Evolutionary conservation across 2,888 invertebrate genomes (phyloP).

Genomic region (Rhagophthalmus giganteus): DNA sequence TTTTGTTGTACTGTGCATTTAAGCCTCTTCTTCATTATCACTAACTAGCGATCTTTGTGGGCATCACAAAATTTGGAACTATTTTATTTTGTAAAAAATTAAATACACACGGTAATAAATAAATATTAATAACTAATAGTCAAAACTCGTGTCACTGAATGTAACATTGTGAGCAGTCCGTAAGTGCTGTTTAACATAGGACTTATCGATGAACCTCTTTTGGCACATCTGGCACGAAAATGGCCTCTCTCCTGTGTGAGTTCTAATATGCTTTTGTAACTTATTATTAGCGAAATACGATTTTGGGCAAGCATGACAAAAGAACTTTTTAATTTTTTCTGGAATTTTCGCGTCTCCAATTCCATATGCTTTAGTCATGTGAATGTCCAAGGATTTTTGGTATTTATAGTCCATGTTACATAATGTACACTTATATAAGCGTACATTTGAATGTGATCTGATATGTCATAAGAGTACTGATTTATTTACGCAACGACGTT

Average conservation of each 20-base stretch:
- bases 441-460: conserved; percentile 44
- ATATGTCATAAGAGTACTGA: conserved; percentile 46
- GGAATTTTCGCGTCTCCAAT: conserved; percentile 57
- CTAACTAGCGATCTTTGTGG: no score
- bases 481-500: conserved; percentile 44
- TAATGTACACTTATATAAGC: conserved; percentile 54
- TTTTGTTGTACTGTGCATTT: no score
- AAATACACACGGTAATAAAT: no score
- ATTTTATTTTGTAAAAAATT: no score
- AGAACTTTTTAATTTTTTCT: conserved; percentile 57
- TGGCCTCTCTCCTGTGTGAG: conserved; percentile 46
- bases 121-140: conserved; percentile 41
- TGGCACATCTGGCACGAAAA: conserved; percentile 46
- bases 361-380: conserved; percentile 58
- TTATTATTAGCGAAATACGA: conserved; percentile 46
- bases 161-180: conserved; percentile 57
- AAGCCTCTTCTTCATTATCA: no score
- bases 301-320: conserved; percentile 47
- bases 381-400: conserved; percentile 57
- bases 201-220: conserved; percentile 56
- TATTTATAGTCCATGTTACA: conserved; percentile 61
- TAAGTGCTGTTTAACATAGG: conserved; percentile 59
- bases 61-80: no score
- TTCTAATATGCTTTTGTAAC: conserved; percentile 46
- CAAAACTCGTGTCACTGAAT: conserved; percentile 48